Percentiles rank a stretch among this genome's conserved stretches.
phyloP scores from a whole-genome alignment of 2,113 vertebrate genomes.

The Apistogramma diplotaenia region DNA sequence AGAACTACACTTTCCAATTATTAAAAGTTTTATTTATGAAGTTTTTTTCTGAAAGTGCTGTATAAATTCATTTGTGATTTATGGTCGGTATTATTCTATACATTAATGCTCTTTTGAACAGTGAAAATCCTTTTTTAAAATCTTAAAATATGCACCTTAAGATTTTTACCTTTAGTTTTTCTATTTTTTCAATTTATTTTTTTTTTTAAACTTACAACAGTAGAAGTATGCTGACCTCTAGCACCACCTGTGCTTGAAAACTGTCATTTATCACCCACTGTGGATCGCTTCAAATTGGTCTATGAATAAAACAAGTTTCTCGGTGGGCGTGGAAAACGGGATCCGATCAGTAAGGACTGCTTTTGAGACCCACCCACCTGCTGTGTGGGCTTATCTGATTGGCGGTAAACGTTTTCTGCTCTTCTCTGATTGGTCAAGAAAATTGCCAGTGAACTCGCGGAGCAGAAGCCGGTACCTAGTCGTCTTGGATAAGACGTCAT shows the following conservation, averaged over 20 bases:
- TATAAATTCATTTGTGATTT: too few species aligned
- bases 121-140: background rate
- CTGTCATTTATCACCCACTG: background rate
- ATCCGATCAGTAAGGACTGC: background rate
- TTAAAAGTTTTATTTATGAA: too few species aligned
- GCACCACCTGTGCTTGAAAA: background rate
- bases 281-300: background rate
- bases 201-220: too few species aligned
- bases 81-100: background rate
- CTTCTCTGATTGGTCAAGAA: constrained; percentile 41
- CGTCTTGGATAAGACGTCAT: background rate
- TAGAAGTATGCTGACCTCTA: background rate
- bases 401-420: background rate
- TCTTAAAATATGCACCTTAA: background rate
- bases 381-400: constrained; percentile 41
- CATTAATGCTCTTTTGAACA: background rate
- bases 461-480: background rate
- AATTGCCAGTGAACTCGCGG: background rate
- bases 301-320: background rate
- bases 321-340: background rate
- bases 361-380: background rate
- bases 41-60: too few species aligned
- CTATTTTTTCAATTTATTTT: too few species aligned
- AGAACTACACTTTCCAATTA: too few species aligned
- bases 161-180: too few species aligned